A percentile compares a stretch with the other conserved stretches of the same genome.
phyloP scores from a whole-genome alignment of 2,888 invertebrate genomes.

The Diogma glabrata region DNA sequence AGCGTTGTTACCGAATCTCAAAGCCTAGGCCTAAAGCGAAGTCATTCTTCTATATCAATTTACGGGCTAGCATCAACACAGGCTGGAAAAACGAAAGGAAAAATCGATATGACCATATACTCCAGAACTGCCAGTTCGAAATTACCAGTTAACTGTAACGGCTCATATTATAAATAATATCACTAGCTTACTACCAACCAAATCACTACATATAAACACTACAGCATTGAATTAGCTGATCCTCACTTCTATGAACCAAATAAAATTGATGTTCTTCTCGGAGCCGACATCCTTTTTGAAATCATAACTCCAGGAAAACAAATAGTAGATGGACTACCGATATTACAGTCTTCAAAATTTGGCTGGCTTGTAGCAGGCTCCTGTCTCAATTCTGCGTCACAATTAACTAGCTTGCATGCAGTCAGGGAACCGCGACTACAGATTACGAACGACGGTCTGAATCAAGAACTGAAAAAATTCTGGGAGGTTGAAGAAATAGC shows the following conservation, averaged over 20 bases:
- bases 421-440: too few relatives aligned
- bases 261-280: neutral
- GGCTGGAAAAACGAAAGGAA: neutral
- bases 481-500: neutral
- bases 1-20: too few relatives aligned
- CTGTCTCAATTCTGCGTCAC: too few relatives aligned
- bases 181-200: neutral
- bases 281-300: neutral
- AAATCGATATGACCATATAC: too few relatives aligned
- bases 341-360: too few relatives aligned
- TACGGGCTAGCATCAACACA: neutral
- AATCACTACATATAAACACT: neutral
- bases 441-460: too few relatives aligned
- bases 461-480: neutral
- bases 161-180: neutral
- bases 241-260: neutral
- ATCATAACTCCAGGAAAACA: too few relatives aligned
- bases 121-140: too few relatives aligned
- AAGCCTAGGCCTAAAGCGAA: neutral
- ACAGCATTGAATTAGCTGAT: neutral
- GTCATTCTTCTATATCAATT: neutral
- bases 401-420: too few relatives aligned
- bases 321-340: too few relatives aligned
- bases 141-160: neutral
- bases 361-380: too few relatives aligned